Base-by-base conservation (phyloP, 2,113 vertebrate genomes). In the Herpailurus yagouaroundi region DNA sequence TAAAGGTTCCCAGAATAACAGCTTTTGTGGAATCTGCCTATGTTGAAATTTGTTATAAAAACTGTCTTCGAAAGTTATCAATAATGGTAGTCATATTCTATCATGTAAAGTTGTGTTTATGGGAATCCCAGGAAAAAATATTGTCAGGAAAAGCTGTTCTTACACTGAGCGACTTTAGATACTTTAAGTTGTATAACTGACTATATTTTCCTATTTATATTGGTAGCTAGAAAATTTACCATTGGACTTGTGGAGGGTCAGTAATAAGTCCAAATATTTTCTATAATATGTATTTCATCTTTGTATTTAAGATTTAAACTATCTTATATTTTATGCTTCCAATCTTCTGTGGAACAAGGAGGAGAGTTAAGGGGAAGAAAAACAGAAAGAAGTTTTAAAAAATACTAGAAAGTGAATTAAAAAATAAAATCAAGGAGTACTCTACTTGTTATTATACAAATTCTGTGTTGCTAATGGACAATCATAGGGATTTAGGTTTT, bases 391-490 rank as follows among this genome's bases (percentile, higher is more conserved):
- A 85, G 48, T n/a, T 33, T 12, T 10, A 33, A 3, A 85, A 83
- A 89, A n/a, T 83, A n/a, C 27, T 63, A 93, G 11, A 90, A 91
- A 73, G 23, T 41, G 16, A 97, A 87, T 52, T 16, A 91, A 97
- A 91, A 97, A 94, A 95, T 94, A 83, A 93, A 97, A 86, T 71
- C 31, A 94, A 8, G 29, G 36, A 57, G 19, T 57, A 95, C 2
- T 21, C 21, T 63, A 14, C 3, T 69, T 86, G 38, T 52, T 92
- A 64, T 63, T 90, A 92, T 93, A 86, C 69, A 64, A 95, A 80
- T 90, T 71, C 21, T 90, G n/a, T 95, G 41, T 60, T 92, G 71
- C 18, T 74, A 31, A 66, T 7, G 29, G 55, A 31, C 29, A 83
- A 66, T 83, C 18, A 88, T 2, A 95, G 29, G 5, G 21, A 91